These are phyloP conservation scores for Phainopepla nitens DNA, from an alignment of 2,113 vertebrate genomes.

Conservation along the genomic window DNA sequence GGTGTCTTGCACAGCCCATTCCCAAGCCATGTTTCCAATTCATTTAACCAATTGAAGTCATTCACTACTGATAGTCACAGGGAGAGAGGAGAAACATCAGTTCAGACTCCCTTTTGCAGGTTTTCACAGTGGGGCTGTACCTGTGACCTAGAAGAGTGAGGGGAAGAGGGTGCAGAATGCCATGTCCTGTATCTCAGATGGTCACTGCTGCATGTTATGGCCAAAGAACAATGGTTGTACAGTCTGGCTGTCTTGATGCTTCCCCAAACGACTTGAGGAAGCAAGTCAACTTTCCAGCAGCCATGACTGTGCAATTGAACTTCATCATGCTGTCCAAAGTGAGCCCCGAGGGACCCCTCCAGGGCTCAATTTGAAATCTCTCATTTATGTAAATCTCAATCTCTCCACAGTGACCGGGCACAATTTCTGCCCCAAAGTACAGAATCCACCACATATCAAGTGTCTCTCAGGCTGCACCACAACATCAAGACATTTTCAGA, in stretches of 20 bases:
- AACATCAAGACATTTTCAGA: not conserved
- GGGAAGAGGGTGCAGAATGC: not conserved
- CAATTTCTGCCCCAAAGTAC: not conserved
- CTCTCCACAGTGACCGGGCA: not conserved
- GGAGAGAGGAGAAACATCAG: not conserved
- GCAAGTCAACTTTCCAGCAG: not conserved
- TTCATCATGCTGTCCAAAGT: not conserved
- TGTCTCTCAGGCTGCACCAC: not conserved
- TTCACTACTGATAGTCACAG: not conserved
- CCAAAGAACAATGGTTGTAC: not conserved
- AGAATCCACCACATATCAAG: not conserved
- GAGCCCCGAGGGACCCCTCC: fast-evolving
- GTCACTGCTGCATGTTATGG: not conserved
- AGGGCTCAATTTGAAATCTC: not conserved
- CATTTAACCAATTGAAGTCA: not conserved
- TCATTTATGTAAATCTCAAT: not conserved
- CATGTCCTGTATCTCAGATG: not conserved
- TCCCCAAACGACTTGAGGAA: not conserved
- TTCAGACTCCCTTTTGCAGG: not conserved
- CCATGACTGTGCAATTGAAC: not conserved
- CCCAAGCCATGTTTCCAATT: not conserved
- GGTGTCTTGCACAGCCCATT: not conserved
- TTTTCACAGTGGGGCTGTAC: not conserved
- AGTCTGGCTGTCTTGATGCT: not conserved
- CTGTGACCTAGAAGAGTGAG: not conserved